phyloP scores from a whole-genome alignment of 2,888 invertebrate genomes.

The Agriopis marginaria region DNA sequence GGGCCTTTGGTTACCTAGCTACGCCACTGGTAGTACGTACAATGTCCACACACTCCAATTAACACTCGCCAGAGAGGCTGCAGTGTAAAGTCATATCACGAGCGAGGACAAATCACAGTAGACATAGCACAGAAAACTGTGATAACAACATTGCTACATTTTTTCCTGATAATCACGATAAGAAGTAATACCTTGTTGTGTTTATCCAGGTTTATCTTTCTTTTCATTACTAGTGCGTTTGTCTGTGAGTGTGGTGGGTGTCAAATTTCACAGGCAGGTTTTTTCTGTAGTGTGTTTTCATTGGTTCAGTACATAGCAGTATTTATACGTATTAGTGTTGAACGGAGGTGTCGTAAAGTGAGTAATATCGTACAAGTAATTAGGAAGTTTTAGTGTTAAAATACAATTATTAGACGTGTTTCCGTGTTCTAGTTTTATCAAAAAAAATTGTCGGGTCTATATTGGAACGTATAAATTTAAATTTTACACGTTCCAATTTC shows the following conservation, averaged over 20 bases:
- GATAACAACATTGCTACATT: slow-evolving; percentile 43
- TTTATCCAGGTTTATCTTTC: slow-evolving; percentile 44
- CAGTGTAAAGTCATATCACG: slow-evolving; percentile 37
- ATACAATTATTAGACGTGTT: neutral
- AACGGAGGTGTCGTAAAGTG: slow-evolving; percentile 25
- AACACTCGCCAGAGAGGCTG: slow-evolving; percentile 43
- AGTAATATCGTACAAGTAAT: slow-evolving; percentile 20
- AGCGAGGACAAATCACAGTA: slow-evolving; percentile 49
- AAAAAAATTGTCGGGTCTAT: neutral
- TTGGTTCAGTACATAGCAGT: slow-evolving; percentile 20
- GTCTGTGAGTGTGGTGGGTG: slow-evolving; percentile 24
- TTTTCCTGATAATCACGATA: slow-evolving; percentile 46
- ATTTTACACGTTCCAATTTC: no score
- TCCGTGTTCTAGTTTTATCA: slow-evolving; percentile 17
- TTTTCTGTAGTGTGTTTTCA: slow-evolving; percentile 3
- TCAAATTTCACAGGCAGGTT: slow-evolving; percentile 32
- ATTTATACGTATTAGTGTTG: slow-evolving; percentile 8
- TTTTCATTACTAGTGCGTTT: slow-evolving; percentile 21
- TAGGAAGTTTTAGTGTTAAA: slow-evolving; percentile 23
- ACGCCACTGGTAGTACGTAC: slow-evolving; percentile 16
- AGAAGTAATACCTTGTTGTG: slow-evolving; percentile 37
- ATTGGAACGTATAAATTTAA: neutral
- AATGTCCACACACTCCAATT: slow-evolving; percentile 54
- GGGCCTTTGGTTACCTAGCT: no score
- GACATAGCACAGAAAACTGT: slow-evolving; percentile 40